Evolutionary conservation across 2,113 vertebrate genomes (phyloP).

Genomic region (Ctenodactylus gundi): DNA sequence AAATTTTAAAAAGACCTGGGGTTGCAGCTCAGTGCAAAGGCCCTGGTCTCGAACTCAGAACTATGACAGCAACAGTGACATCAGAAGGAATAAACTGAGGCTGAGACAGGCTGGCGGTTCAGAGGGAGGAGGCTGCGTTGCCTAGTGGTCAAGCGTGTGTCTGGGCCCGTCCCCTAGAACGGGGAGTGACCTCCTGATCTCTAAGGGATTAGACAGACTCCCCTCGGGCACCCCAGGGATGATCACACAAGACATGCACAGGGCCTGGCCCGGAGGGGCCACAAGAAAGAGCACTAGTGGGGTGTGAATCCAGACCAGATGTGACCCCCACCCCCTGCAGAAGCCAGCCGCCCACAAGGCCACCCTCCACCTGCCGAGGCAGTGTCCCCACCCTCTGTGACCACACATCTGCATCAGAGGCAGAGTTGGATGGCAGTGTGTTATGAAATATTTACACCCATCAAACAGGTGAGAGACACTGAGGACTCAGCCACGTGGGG

Average conservation of each 20-base stretch:
- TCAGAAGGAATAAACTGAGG: no score
- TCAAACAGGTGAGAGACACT: neutral
- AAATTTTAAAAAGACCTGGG: no score
- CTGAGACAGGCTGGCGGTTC: neutral
- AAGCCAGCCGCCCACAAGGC: neutral
- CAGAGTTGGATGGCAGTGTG: neutral
- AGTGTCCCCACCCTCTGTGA: fast-evolving
- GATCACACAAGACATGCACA: neutral
- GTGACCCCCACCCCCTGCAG: neutral
- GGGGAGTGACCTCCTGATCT: constrained; percentile 39
- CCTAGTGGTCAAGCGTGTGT: neutral
- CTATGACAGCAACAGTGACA: no score
- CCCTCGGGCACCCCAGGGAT: neutral
- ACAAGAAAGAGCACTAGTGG: fast-evolving
- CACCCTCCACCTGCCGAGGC: neutral
- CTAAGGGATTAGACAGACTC: neutral
- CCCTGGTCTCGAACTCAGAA: no score
- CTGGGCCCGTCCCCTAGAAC: neutral
- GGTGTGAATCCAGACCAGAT: neutral
- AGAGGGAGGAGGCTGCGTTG: neutral
- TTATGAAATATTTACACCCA: neutral
- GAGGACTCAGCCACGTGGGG: neutral
- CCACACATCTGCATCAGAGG: neutral
- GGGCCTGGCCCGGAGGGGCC: neutral
- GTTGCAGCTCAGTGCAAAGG: no score